Conservation (phyloP, 2,888 invertebrate genomes). For the Lissonota sp. region DNA sequence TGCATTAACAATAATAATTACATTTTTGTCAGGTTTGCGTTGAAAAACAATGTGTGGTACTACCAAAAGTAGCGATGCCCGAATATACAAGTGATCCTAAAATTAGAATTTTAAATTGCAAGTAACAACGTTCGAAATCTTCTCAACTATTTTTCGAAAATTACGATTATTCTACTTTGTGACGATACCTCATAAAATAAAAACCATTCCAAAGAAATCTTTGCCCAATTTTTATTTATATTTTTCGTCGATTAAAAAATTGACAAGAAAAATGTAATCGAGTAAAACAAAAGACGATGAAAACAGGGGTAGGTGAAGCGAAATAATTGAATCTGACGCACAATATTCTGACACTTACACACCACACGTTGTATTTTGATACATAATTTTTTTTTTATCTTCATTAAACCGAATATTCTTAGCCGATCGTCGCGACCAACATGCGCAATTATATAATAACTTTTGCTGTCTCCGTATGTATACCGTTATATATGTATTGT, state of each 20-base stretch:
- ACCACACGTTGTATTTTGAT: constrained; percentile 78
- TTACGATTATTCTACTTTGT: neutral
- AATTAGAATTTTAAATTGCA: no score
- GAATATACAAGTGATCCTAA: no score
- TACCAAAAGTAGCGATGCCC: no score
- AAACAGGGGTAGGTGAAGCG: constrained; percentile 28
- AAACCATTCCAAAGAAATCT: neutral
- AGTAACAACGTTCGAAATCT: no score
- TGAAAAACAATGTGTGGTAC: no score
- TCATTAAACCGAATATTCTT: constrained; percentile 44
- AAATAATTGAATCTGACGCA: constrained; percentile 42
- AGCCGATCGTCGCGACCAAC: constrained; percentile 38
- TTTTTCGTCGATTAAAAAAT: no score
- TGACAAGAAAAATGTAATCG: no score
- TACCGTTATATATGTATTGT: constrained; percentile 38
- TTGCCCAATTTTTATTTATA: neutral
- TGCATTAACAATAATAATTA: no score
- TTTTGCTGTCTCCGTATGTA: constrained; percentile 36
- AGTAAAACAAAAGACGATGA: neutral
- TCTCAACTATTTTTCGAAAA: neutral
- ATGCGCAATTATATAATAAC: constrained; percentile 15
- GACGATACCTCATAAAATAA: neutral
- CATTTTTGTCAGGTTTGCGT: no score
- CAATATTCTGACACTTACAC: constrained; percentile 71
- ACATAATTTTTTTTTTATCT: constrained; percentile 60